These are phyloP conservation scores for Cossypha caffra DNA, from an alignment of 2,797 vertebrate species.

Conservation along the genomic window DNA sequence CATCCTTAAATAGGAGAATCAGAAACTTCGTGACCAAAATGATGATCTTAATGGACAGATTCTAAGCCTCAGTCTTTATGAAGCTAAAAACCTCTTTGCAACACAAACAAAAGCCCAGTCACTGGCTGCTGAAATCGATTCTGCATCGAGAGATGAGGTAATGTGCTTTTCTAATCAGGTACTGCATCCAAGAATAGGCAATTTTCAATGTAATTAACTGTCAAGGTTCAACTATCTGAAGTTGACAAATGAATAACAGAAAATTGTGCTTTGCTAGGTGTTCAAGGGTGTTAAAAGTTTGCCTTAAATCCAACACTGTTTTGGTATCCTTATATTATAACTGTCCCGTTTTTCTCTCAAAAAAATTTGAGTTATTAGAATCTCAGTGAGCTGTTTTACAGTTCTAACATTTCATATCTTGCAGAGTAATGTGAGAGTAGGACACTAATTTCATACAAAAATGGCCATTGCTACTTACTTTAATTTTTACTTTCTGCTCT, in stretches of 20 bases:
- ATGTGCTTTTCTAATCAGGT: not conserved
- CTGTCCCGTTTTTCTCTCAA: not conserved
- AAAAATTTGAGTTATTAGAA: not conserved
- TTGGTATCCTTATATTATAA: not conserved
- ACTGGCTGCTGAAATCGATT: slow-evolving; percentile 94
- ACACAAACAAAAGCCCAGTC: slow-evolving; percentile 97
- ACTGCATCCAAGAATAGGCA: not conserved
- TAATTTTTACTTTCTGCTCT: not conserved
- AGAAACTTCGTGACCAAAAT: slow-evolving; percentile 93
- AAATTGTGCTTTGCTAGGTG: not conserved
- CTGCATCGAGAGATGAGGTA: slow-evolving; percentile 95
- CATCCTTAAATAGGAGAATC: slow-evolving; percentile 85
- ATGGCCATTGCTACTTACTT: not conserved
- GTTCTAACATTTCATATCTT: not conserved
- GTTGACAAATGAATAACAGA: not conserved
- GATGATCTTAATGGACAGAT: slow-evolving; percentile 96
- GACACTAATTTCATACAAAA: not conserved
- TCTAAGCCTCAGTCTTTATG: slow-evolving; percentile 92
- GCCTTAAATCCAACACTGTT: not conserved
- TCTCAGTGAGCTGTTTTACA: not conserved
- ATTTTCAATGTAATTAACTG: not conserved
- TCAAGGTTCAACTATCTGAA: not conserved
- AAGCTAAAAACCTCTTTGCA: slow-evolving; percentile 95
- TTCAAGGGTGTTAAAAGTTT: not conserved
- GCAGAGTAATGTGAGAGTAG: not conserved